Conservation (phyloP, 2,797 vertebrate genomes). For the Tympanoctomys barrerae region DNA sequence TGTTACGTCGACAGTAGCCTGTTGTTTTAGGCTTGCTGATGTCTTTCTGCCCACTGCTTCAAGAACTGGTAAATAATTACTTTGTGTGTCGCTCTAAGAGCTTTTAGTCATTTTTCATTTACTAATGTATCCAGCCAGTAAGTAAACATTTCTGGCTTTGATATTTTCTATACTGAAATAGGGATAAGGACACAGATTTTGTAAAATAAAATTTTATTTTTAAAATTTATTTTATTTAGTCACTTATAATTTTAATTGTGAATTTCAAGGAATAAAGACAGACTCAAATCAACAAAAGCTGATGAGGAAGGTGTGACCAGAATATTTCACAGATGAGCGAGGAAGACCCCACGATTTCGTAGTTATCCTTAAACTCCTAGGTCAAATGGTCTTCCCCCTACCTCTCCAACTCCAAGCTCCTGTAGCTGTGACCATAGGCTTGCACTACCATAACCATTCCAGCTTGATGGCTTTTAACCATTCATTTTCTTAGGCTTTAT, state of each 20-base stretch:
- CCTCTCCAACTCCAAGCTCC: not conserved
- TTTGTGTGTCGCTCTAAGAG: not conserved
- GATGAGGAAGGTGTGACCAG: not conserved
- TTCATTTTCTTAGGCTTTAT: not conserved
- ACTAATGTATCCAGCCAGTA: not conserved
- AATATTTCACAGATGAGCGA: not conserved
- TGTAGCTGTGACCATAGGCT: not conserved
- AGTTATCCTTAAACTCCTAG: not conserved
- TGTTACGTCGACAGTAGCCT: not conserved
- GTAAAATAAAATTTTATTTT: not conserved
- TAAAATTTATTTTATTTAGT: not conserved
- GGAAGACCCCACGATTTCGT: not conserved
- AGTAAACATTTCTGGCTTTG: not conserved
- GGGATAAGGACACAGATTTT: not conserved
- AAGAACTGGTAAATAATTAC: not conserved
- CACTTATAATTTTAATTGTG: not conserved
- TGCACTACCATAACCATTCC: not conserved
- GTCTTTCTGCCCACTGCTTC: not conserved
- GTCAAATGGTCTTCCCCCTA: too few species aligned
- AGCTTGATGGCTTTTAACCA: not conserved
- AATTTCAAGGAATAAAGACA: not conserved
- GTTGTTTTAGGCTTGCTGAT: not conserved
- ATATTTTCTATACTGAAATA: not conserved
- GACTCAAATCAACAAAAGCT: not conserved
- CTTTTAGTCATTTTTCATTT: constrained; percentile 29